phyloP scores from a whole-genome alignment of 53 echinoderm and acorn worm genomes.

The Holothuria leucospilota region DNA sequence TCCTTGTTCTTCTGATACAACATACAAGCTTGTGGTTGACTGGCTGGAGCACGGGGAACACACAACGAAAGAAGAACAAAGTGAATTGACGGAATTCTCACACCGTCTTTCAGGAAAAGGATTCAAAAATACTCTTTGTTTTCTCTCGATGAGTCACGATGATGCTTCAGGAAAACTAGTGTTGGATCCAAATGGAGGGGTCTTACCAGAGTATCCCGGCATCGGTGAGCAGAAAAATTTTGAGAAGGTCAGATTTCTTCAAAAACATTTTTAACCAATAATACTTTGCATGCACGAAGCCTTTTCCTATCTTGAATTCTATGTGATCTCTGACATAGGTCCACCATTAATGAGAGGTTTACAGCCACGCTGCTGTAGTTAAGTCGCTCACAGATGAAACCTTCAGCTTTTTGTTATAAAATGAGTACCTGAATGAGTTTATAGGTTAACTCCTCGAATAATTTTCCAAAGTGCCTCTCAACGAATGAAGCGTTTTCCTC shows the following conservation, averaged over 20 bases:
- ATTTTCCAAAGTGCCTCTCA: too few species aligned
- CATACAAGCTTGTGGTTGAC: conserved; percentile 67
- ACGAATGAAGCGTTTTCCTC: too few species aligned
- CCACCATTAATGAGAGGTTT: too few species aligned
- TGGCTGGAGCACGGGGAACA: conserved; percentile 41
- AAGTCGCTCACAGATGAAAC: too few species aligned
- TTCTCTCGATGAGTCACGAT: conserved; percentile 82
- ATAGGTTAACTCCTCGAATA: too few species aligned
- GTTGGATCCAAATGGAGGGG: conserved; percentile 69
- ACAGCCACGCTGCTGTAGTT: too few species aligned
- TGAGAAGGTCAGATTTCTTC: conserved; percentile 19
- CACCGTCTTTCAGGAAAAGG: conserved; percentile 60
- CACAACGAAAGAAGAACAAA: conserved; percentile 1
- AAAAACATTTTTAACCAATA: too few species aligned
- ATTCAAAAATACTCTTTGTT: conserved; percentile 72
- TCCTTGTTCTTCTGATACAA: conserved; percentile 65
- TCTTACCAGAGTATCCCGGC: conserved; percentile 73
- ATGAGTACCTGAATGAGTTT: too few species aligned
- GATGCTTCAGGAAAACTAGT: conserved; percentile 56
- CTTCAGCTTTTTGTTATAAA: too few species aligned
- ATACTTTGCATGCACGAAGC: too few species aligned
- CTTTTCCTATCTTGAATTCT: too few species aligned
- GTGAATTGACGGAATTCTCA: conserved; percentile 60
- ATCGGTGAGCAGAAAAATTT: conserved; percentile 68
- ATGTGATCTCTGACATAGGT: too few species aligned